These are phyloP conservation scores for Stigmatopora nigra DNA, from an alignment of 2,113 vertebrate genomes.

Conservation along the genomic window DNA sequence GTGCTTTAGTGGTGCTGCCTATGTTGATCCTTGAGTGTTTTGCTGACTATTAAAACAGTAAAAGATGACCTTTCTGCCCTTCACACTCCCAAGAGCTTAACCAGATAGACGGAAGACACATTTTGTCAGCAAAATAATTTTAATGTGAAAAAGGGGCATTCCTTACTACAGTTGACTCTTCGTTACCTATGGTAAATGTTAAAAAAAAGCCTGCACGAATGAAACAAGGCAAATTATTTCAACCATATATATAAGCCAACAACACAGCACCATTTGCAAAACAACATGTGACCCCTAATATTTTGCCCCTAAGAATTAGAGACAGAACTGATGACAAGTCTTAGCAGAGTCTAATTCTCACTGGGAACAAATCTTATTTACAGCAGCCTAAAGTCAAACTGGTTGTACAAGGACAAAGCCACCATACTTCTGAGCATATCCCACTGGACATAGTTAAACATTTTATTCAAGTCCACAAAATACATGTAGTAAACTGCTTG, in stretches of 20 bases:
- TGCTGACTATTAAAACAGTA: slow-evolving; percentile 10
- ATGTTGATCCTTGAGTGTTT: slow-evolving; percentile 23
- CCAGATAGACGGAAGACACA: slow-evolving; percentile 16
- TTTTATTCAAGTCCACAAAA: no score
- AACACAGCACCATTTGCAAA: no score
- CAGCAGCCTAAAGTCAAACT: no score
- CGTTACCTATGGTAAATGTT: background rate
- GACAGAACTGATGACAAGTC: no score
- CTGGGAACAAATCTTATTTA: no score
- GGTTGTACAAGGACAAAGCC: no score
- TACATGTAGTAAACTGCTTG: no score
- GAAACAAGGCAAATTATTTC: background rate
- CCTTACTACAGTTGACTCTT: slow-evolving; percentile 1
- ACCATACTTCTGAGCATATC: no score
- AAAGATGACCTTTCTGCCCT: slow-evolving; percentile 28
- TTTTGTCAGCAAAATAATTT: slow-evolving; percentile 29
- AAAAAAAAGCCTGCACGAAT: background rate
- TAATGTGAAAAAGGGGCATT: slow-evolving; percentile 9
- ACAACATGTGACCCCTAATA: no score
- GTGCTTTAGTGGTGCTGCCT: slow-evolving; percentile 15
- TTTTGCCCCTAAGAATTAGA: no score
- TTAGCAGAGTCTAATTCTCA: no score
- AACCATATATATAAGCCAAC: background rate
- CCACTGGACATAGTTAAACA: no score
- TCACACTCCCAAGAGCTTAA: slow-evolving; percentile 24